Percentiles rank a stretch among this genome's conserved stretches.
These are phyloP conservation scores for Drosophila algonquin DNA, from an alignment of 2,888 invertebrate species.

Conservation along the genomic window DNA sequence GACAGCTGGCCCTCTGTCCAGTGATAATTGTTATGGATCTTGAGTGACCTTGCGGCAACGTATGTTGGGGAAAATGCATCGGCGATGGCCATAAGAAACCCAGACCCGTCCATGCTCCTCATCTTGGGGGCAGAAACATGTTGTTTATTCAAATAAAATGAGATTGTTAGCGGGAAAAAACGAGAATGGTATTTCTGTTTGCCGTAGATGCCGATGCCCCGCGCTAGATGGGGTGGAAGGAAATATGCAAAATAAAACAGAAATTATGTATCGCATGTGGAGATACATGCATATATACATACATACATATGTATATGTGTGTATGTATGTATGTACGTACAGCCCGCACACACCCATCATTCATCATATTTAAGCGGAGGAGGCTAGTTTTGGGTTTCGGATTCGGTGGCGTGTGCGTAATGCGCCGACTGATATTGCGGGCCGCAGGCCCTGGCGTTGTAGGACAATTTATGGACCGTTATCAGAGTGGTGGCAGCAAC, in stretches of 20 bases:
- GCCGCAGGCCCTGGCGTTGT: conserved; percentile 9
- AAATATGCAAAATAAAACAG: conserved; percentile 3
- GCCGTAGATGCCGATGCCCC: background rate
- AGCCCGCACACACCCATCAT: conserved; percentile 18
- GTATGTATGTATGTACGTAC: background rate
- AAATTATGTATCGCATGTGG: conserved; percentile 5
- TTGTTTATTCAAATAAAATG: conserved; percentile 39
- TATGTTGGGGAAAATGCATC: conserved; percentile 41
- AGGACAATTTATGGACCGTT: conserved; percentile 42
- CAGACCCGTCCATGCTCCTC: conserved; percentile 33
- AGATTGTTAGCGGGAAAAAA: conserved; percentile 30
- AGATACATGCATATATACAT: background rate
- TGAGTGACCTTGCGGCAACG: conserved; percentile 40
- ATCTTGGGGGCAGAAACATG: conserved; percentile 4
- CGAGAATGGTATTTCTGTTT: background rate
- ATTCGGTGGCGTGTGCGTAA: conserved; percentile 58
- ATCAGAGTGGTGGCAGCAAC: conserved; percentile 30
- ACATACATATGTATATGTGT: background rate
- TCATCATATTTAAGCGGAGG: conserved; percentile 36
- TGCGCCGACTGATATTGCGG: conserved; percentile 28
- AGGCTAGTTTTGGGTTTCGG: conserved; percentile 35
- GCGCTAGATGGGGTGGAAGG: too few species aligned
- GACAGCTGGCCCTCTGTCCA: conserved; percentile 37
- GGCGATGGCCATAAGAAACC: conserved; percentile 34
- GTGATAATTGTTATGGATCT: conserved; percentile 36